Evolutionary conservation across 2,888 invertebrate species (phyloP), one percentile per base, ranked within the genome.

Genomic region (Hyalella azteca): DNA sequence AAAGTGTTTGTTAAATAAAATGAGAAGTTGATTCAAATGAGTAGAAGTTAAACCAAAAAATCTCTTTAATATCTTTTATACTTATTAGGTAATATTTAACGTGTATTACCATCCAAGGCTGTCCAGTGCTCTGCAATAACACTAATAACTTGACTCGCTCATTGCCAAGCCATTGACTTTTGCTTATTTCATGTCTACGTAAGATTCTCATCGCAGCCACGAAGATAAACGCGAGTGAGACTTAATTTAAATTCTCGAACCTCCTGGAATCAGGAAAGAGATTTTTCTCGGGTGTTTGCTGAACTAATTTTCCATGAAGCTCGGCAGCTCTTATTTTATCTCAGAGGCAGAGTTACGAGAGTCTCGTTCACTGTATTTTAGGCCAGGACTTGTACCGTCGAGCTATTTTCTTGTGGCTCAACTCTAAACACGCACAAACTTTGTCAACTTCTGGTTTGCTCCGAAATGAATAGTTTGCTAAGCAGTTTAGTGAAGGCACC

Each of bases 401-500:
- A 66, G 66, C 66, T 36, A 66, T 66, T 66, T 66, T 66, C 66
- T 66, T 66, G 66, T 19, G 66, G 66, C 66, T 66, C 36, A 66
- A 66, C 66, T 66, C 66, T 29, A 66, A 66, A 66, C 66, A 66
- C 66, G 66, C 66, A 66, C 66, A 66, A 66, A 66, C 66, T 66
- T 66, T 66, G 66, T 66, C 66, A 66, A 66, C 66, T 66, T 66
- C 66, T 66, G 66, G 66, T 66, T 66, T 66, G 66, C 29, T 45
- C 66, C 66, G 66, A 66, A 66, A 66, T 66, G 66, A 66, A 66
- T 66, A 66, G 66, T 66, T 66, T 66, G 66, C 66, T 66, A 66
- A 66, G 66, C 36, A 66, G 66, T 66, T 66, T 66, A 66, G 66
- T 29, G 66, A 29, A 66, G 29, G 66, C 66, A 36, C 66, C 66